Evolutionary conservation across 1,140 invertebrate species (phyloP), one percentile per base, ranked within the genome.

Genomic region (Triops longicaudatus): DNA sequence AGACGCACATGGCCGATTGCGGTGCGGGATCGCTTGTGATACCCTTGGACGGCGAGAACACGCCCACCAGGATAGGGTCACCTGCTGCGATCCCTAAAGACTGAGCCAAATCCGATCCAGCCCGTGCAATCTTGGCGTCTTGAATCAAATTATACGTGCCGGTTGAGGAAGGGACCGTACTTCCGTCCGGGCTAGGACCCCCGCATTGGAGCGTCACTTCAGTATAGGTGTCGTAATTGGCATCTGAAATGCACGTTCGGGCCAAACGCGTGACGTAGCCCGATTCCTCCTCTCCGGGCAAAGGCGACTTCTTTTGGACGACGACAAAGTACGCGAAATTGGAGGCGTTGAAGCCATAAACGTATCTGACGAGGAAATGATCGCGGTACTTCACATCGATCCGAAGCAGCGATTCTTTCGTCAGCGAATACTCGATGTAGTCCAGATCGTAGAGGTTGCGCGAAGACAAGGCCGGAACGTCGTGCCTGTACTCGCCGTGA

Each of bases 271-370:
- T 93, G 37, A 95, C 90, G 86, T 96, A 98, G 6, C 95, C 95
- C 28, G 89, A 85, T 83, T 96, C 94, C 81, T 96, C 94, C 81
- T 93, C 91, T 1, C 91, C 91, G 17, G 94, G 91, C 27, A 96
- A 86, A 82, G 94, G 92, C 5, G 93, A 95, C 81, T 92, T 90
- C 83, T 96, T 96, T 84, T 99, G 97, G 26, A 98, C 94, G 63
- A 97, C 90, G 14, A 97, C 89, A 86, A 98, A 97, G 84, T 98
- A 98, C 4, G 95, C 94, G 85, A 95, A 98, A 78, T 94, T 91
- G 81, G 91, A 94, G 1, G 94, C 93, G 84, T 96, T 94, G 82
- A 99, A 98, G 12, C 96, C 96, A 85, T 97, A 97, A 1, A 98
- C 89, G 84, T 98, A 98, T 82, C 94, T 91, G 26, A 99, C 94